Conservation (phyloP, 2,113 vertebrate genomes). For the Carettochelys insculpta region DNA sequence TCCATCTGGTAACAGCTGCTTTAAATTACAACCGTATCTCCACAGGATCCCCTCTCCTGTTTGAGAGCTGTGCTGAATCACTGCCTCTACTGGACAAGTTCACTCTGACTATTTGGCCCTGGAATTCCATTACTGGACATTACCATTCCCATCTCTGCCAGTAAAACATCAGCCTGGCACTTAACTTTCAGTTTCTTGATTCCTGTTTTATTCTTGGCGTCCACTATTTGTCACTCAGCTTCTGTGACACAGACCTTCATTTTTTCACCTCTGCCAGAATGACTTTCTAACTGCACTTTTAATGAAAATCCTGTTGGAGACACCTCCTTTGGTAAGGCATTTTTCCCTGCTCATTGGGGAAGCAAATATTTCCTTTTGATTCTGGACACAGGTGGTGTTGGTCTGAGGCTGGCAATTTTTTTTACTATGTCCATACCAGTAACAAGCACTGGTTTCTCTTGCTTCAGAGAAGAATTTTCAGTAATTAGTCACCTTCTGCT, state of each 20-base stretch:
- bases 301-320: neutral
- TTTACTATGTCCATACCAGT: neutral
- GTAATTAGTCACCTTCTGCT: neutral
- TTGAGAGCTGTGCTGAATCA: neutral
- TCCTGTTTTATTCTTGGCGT: neutral
- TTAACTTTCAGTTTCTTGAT: neutral
- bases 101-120: neutral
- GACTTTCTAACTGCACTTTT: fast-evolving
- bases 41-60: neutral
- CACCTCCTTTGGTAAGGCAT: neutral
- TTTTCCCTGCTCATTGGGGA: neutral
- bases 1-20: neutral
- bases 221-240: neutral
- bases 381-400: neutral
- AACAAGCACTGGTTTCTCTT: neutral
- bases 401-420: neutral
- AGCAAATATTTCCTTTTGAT: neutral
- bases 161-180: fast-evolving
- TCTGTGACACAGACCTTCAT: neutral
- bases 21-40: neutral
- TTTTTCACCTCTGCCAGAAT: neutral
- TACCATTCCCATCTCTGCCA: neutral
- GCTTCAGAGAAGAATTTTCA: neutral
- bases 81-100: neutral
- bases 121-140: fast-evolving